Evolutionary conservation across 2,888 invertebrate species (phyloP).

Genomic region (Hecatera dysodea): DNA sequence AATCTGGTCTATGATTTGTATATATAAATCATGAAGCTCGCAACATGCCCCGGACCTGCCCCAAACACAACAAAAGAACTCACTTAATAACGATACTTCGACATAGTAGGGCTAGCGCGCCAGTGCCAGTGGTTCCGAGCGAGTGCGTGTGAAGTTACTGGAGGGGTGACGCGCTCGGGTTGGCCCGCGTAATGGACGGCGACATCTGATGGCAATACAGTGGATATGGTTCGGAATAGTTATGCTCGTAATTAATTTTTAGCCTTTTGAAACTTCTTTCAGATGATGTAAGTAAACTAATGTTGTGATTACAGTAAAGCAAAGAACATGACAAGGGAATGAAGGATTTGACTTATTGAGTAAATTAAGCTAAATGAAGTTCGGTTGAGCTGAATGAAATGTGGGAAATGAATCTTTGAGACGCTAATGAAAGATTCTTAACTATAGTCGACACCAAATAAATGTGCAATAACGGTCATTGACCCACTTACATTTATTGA

Average conservation of each 20-base stretch:
- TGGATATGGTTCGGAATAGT: conserved; percentile 43
- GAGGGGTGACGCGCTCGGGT: conserved; percentile 65
- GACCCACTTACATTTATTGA: too few relatives aligned
- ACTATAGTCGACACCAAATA: too few relatives aligned
- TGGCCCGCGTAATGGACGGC: conserved; percentile 48
- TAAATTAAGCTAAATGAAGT: too few relatives aligned
- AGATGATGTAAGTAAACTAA: too few relatives aligned
- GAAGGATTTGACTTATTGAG: too few relatives aligned
- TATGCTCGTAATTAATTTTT: background rate
- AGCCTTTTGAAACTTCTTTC: background rate
- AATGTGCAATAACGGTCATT: too few relatives aligned
- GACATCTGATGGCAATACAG: conserved; percentile 48
- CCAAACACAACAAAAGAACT: conserved; percentile 46
- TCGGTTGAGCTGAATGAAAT: too few relatives aligned
- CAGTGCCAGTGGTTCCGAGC: conserved; percentile 71
- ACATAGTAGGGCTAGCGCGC: conserved; percentile 52
- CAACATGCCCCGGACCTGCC: conserved; percentile 11
- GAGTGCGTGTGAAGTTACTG: conserved; percentile 75
- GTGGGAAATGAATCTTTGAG: too few relatives aligned
- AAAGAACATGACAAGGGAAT: too few relatives aligned
- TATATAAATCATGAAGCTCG: background rate
- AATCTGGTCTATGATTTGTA: background rate
- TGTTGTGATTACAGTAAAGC: too few relatives aligned
- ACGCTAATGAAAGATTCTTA: too few relatives aligned
- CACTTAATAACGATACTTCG: conserved; percentile 41